Percentiles rank a stretch among this genome's conserved stretches.
Conservation (phyloP, 2,113 vertebrate species). For the Dromas ardeola region DNA sequence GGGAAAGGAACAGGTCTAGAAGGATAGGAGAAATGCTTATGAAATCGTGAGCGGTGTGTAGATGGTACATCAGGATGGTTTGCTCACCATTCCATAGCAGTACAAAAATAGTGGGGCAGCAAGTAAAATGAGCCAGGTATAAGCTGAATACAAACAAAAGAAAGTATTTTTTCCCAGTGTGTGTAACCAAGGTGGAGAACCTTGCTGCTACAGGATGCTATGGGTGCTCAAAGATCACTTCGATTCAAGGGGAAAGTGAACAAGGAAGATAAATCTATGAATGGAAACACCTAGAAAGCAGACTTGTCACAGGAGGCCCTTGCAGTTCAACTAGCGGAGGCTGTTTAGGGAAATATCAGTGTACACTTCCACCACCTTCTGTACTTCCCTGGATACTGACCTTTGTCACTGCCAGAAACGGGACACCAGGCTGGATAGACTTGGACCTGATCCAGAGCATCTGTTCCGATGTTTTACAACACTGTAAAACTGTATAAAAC, state of each 20-base stretch:
- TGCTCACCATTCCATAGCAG: neutral
- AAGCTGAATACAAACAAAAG: neutral
- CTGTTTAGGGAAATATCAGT: neutral
- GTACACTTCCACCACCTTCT: neutral
- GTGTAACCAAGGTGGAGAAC: neutral
- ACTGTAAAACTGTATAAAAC: neutral
- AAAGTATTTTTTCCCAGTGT: neutral
- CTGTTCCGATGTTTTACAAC: neutral
- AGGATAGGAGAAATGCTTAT: neutral
- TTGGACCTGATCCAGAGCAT: neutral
- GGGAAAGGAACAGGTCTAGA: neutral
- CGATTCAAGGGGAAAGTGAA: neutral
- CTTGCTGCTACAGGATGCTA: neutral
- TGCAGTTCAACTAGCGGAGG: neutral
- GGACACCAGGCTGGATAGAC: neutral
- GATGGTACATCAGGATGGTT: neutral
- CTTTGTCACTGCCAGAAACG: neutral
- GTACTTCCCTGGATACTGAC: neutral
- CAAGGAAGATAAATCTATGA: neutral
- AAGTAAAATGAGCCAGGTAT: neutral
- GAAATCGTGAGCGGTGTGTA: neutral
- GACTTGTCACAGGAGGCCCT: neutral
- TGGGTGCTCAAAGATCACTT: neutral
- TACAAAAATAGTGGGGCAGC: neutral
- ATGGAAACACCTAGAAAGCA: neutral